Conservation (phyloP, 2,888 invertebrate species). For the Autographa gamma region DNA sequence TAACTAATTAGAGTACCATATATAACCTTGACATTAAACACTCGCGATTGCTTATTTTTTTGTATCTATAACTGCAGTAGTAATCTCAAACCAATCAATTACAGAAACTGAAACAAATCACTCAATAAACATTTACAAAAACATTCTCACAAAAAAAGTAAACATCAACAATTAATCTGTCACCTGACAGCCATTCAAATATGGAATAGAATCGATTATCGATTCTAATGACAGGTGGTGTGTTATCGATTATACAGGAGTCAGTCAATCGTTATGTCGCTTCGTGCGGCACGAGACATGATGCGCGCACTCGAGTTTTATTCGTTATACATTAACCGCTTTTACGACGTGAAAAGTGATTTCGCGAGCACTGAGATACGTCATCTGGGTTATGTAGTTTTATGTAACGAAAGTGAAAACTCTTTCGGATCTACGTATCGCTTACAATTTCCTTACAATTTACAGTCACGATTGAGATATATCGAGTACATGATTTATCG, state of each 20-base stretch:
- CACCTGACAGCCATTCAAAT: constrained; percentile 11
- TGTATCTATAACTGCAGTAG: not conserved
- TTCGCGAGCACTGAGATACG: constrained; percentile 35
- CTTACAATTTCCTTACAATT: constrained; percentile 8
- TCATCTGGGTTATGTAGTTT: constrained; percentile 17
- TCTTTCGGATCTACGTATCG: not conserved
- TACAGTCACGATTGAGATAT: not conserved
- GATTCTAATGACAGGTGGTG: constrained; percentile 40
- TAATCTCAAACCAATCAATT: constrained; percentile 4
- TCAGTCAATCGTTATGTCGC: constrained; percentile 36
- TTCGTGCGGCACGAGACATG: constrained; percentile 53
- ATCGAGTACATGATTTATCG: not conserved
- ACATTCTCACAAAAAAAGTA: constrained; percentile 3
- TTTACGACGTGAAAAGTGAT: constrained; percentile 48
- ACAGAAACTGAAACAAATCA: not conserved
- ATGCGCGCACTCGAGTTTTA: constrained; percentile 43
- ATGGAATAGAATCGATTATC: constrained; percentile 24
- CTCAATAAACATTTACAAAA: not conserved
- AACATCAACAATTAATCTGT: constrained; percentile 19
- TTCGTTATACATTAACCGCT: constrained; percentile 37
- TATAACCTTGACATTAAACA: not conserved
- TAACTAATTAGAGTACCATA: not conserved
- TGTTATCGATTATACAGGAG: constrained; percentile 54
- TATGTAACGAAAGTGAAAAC: constrained; percentile 45
- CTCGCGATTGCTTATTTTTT: not conserved